phyloP scores from a whole-genome alignment of 1,140 invertebrate species.

The Lysiphlebus fabarum region DNA sequence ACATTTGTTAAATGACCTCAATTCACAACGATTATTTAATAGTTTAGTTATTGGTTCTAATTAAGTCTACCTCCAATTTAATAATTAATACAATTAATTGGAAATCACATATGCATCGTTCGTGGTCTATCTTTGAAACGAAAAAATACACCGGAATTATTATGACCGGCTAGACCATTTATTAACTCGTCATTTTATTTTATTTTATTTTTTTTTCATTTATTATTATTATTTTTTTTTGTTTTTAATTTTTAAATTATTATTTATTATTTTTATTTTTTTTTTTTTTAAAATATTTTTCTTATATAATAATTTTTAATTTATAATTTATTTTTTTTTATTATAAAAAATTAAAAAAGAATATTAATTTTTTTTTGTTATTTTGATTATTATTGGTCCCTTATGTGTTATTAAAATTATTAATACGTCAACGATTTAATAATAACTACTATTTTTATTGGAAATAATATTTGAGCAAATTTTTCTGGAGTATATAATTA shows the following conservation, averaged over 20 bases:
- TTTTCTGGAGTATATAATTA: too few relatives aligned
- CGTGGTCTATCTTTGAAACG: slow-evolving; percentile 30
- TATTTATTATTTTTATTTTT: slow-evolving; percentile 10
- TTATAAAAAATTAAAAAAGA: too few relatives aligned
- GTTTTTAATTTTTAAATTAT: slow-evolving; percentile 15
- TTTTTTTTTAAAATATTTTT: not conserved
- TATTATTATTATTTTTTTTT: slow-evolving; percentile 9
- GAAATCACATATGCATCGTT: slow-evolving; percentile 44
- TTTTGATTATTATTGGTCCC: too few relatives aligned
- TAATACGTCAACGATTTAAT: too few relatives aligned
- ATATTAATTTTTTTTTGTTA: too few relatives aligned
- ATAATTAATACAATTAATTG: slow-evolving; percentile 57
- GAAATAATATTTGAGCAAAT: too few relatives aligned
- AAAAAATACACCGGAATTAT: slow-evolving; percentile 29
- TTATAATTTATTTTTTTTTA: too few relatives aligned
- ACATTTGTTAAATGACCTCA: slow-evolving; percentile 46
- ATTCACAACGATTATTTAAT: slow-evolving; percentile 55
- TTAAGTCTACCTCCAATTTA: slow-evolving; percentile 53
- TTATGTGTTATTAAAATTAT: too few relatives aligned
- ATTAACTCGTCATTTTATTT: slow-evolving; percentile 14
- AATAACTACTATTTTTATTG: too few relatives aligned
- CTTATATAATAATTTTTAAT: too few relatives aligned
- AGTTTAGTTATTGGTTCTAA: slow-evolving; percentile 56
- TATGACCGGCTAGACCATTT: slow-evolving; percentile 26
- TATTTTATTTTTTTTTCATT: slow-evolving; percentile 12